Conservation (phyloP, 2,113 vertebrate species). For the Megaptera novaeangliae region DNA sequence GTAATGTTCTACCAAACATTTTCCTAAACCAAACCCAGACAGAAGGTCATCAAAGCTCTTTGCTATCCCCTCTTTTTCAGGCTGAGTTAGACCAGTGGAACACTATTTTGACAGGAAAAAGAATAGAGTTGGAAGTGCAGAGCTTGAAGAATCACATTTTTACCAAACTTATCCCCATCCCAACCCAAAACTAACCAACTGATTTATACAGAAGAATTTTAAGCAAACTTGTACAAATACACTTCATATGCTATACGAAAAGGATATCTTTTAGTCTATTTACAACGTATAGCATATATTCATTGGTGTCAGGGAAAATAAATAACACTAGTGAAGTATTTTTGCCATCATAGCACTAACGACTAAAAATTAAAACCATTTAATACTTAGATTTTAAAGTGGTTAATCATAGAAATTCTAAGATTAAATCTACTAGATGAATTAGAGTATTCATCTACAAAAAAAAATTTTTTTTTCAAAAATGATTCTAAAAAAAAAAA, state of each 20-base stretch:
- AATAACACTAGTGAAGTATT: neutral
- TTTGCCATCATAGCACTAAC: neutral
- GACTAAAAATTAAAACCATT: neutral
- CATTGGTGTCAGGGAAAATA: neutral
- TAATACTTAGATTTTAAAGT: neutral
- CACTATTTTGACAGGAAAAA: neutral
- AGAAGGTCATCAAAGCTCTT: neutral
- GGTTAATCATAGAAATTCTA: neutral
- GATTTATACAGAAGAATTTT: neutral
- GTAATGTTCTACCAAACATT: conserved; percentile 1
- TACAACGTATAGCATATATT: neutral
- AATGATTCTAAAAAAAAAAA: neutral
- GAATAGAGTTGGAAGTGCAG: neutral
- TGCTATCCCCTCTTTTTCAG: neutral
- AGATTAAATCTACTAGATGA: neutral
- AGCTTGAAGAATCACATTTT: neutral
- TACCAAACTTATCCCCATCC: neutral
- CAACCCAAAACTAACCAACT: neutral
- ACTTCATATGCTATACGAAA: neutral
- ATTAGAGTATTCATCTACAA: neutral
- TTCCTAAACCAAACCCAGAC: neutral
- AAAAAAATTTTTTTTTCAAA: neutral
- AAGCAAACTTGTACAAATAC: neutral
- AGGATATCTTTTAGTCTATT: neutral
- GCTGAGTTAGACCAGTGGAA: neutral